Percentiles rank a stretch among this genome's conserved stretches.
Evolutionary conservation across 2,797 vertebrate genomes (phyloP).

Genomic region (Cygnus olor): DNA sequence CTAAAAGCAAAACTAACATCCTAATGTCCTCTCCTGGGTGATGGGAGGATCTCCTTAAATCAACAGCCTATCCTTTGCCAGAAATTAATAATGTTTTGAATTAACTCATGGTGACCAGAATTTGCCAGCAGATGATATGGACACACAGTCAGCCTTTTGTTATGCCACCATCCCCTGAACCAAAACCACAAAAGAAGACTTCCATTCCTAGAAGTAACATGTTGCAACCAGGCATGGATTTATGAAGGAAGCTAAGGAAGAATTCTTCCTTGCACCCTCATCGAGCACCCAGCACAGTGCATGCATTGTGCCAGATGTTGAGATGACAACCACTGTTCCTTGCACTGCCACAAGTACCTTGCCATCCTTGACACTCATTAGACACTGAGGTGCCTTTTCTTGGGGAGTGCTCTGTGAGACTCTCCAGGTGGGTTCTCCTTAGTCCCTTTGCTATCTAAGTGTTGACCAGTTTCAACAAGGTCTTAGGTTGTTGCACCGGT

Average conservation of each 20-base stretch:
- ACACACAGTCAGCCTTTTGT: background rate
- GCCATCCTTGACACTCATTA: background rate
- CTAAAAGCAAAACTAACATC: background rate
- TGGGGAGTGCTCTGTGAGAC: background rate
- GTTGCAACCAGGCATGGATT: background rate
- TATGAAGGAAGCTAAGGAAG: background rate
- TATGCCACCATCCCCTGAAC: background rate
- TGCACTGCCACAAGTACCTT: fast-evolving
- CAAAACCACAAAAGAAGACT: background rate
- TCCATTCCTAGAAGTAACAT: background rate
- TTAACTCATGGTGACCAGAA: background rate
- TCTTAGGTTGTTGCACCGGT: background rate
- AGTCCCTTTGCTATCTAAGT: background rate
- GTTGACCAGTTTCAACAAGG: background rate
- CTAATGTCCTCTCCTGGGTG: background rate
- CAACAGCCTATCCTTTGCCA: background rate
- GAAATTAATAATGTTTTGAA: background rate
- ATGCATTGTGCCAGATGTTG: background rate
- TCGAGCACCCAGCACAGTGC: fast-evolving
- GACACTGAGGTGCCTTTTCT: background rate
- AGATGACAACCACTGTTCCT: background rate
- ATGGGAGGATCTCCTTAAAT: background rate
- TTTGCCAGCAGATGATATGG: background rate
- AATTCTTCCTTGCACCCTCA: background rate
- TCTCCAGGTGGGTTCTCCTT: background rate